A percentile compares a stretch with the other conserved stretches of the same genome.
phyloP scores from a whole-genome alignment of 37 sponge, comb jelly and placozoan species.

The Diacarnus erythraeanus region DNA sequence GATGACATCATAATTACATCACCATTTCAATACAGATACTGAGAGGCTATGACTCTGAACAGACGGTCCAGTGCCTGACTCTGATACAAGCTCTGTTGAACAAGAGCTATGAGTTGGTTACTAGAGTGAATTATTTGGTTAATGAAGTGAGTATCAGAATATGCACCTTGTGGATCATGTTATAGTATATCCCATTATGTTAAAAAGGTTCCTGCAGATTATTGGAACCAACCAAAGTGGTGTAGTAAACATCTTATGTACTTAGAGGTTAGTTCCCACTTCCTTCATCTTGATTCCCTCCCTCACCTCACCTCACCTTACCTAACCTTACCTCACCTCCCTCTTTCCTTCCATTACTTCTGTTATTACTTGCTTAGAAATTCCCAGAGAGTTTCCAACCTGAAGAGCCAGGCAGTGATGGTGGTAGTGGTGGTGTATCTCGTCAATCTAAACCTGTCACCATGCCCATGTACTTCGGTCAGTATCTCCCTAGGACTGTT shows the following conservation, averaged over 20 bases:
- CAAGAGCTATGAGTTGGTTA: slow-evolving; percentile 32
- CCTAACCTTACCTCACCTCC: too few relatives aligned
- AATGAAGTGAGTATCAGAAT: slow-evolving; percentile 29
- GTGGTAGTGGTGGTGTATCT: too few relatives aligned
- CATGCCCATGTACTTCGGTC: slow-evolving; percentile 77
- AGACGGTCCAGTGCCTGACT: slow-evolving; percentile 36
- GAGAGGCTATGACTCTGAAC: slow-evolving; percentile 54
- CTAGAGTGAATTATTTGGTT: slow-evolving; percentile 53
- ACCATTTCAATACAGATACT: slow-evolving; percentile 20
- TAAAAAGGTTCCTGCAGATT: slow-evolving; percentile 50
- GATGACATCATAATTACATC: background rate
- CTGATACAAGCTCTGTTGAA: slow-evolving; percentile 56
- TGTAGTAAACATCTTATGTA: slow-evolving; percentile 44
- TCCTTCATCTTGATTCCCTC: background rate
- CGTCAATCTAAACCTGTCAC: slow-evolving; percentile 26
- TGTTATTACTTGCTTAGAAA: too few relatives aligned
- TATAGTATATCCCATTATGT: background rate
- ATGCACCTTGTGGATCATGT: too few relatives aligned
- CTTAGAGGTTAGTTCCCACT: slow-evolving; percentile 33
- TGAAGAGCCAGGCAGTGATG: slow-evolving; percentile 8
- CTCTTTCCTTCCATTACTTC: too few relatives aligned
- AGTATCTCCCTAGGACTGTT: slow-evolving; percentile 1
- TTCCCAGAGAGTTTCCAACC: slow-evolving; percentile 67
- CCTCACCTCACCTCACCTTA: background rate
- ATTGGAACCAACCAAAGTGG: slow-evolving; percentile 59